These are phyloP conservation scores for Cynoglossus semilaevis DNA, from an alignment of 2,113 vertebrate genomes.

Conservation along the genomic window DNA sequence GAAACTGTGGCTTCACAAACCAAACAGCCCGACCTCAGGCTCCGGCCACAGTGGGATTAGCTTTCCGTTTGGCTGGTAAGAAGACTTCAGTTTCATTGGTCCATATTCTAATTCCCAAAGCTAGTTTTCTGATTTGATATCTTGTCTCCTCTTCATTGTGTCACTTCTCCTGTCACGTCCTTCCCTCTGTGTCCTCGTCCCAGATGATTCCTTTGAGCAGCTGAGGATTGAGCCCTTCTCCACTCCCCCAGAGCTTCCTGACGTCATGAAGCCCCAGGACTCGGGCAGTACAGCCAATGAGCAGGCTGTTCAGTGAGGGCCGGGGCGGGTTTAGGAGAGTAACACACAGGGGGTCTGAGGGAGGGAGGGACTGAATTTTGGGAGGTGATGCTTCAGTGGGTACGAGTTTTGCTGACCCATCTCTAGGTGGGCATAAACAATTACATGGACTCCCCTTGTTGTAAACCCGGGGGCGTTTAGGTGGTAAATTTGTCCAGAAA, in stretches of 20 bases:
- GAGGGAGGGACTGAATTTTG: constrained; percentile 43
- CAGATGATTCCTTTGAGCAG: constrained; percentile 86
- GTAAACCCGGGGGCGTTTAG: constrained; percentile 40
- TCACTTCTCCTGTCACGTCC: not conserved
- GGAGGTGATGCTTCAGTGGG: constrained; percentile 40
- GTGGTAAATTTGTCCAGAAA: constrained; percentile 58
- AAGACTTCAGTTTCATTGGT: not conserved
- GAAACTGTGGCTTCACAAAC: constrained; percentile 90
- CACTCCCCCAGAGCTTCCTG: constrained; percentile 88
- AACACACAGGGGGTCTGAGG: constrained; percentile 25
- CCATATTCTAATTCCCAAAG: too few relatives aligned
- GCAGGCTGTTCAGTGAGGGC: constrained; percentile 87
- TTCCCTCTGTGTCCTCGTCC: not conserved
- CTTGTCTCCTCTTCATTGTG: not conserved
- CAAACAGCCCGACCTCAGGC: constrained; percentile 89
- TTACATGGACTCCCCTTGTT: constrained; percentile 39
- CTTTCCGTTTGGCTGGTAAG: constrained; percentile 82
- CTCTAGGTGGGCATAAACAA: constrained; percentile 48
- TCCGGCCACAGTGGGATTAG: constrained; percentile 86
- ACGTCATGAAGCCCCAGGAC: constrained; percentile 94
- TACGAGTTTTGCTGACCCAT: constrained; percentile 37
- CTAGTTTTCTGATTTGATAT: not conserved
- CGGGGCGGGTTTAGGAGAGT: constrained; percentile 10
- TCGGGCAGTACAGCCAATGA: constrained; percentile 87
- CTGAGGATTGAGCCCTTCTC: constrained; percentile 87